Base-by-base conservation (phyloP, 2,113 vertebrate species). In the Tyrannus savana region DNA sequence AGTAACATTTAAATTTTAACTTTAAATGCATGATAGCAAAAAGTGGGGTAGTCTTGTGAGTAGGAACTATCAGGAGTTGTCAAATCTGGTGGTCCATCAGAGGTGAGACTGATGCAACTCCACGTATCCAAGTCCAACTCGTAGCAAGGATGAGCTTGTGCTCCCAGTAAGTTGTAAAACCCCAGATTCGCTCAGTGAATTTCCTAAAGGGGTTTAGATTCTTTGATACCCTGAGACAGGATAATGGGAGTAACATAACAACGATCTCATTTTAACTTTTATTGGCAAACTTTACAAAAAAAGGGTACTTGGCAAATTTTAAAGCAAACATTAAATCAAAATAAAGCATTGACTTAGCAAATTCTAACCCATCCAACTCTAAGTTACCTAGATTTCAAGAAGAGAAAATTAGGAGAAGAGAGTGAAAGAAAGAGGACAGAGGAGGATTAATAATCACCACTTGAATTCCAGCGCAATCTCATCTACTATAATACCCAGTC, bases 71-170 rank as follows among this genome's bases (percentile, higher is more conserved):
- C 58, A 53, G 18, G 49, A 17, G 5, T 8, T 76, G 52, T 24
- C 21, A 62, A 0, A 58, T 13, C 14, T 44, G n/a, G 12, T 24
- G 58, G 19, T 39, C 44, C 33, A 30, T 60, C 37, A 58, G 53
- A 37, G 31, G 3, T 62, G 30, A 94, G 73, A 6, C 23, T 79
- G 46, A 19, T 30, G 23, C 55, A 74, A 66, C 12, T 22, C 50
- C 2, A 0, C 33, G 28, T 33, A 39, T 55, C 31, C 21, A 28
- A 3, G 31, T 58, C 21, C 71, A 46, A 39, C 6, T 7, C 3
- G 19, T 0, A 74, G 33, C 0, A 0, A 46, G 35, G 53, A 23
- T 14, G 5, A 73, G 3, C 17, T 3, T 0, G 3, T 14, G 11
- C 28, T 63, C 31, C 24, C n/a, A 12, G 5, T 0, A 28, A 15